Percentiles rank a stretch among this genome's conserved stretches.
Conservation (phyloP, 2,113 vertebrate species). For the Silurus meridionalis region DNA sequence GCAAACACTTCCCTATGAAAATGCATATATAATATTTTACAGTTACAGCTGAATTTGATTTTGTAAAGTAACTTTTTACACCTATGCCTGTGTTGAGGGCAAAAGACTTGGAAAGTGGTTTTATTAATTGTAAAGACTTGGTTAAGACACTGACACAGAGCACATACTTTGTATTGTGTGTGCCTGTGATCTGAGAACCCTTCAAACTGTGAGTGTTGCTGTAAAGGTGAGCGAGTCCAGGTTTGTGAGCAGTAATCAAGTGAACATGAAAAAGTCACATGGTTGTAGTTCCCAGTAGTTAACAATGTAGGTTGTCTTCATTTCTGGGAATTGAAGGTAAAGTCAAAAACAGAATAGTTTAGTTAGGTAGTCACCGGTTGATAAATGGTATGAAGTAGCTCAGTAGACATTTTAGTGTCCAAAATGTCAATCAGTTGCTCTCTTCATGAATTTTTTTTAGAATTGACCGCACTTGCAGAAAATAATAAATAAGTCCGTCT, state of each 20-base stretch:
- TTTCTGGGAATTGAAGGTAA: too few relatives aligned
- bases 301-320: too few relatives aligned
- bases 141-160: too few relatives aligned
- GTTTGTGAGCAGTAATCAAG: too few relatives aligned
- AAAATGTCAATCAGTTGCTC: background rate
- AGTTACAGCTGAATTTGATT: background rate
- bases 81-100: background rate
- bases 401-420: background rate
- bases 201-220: too few relatives aligned
- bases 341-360: background rate
- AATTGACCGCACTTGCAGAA: background rate
- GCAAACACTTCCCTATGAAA: background rate
- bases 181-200: too few relatives aligned
- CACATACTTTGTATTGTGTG: too few relatives aligned
- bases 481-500: background rate
- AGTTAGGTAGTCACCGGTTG: background rate
- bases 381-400: background rate
- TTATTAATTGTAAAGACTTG: too few relatives aligned
- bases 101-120: too few relatives aligned
- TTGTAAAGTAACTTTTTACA: background rate
- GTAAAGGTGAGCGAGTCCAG: too few relatives aligned
- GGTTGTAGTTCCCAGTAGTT: too few relatives aligned
- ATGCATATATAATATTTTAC: background rate
- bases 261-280: too few relatives aligned
- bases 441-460: background rate